phyloP scores from a whole-genome alignment of 2,888 invertebrate genomes.

The Palloptera scutellata region DNA sequence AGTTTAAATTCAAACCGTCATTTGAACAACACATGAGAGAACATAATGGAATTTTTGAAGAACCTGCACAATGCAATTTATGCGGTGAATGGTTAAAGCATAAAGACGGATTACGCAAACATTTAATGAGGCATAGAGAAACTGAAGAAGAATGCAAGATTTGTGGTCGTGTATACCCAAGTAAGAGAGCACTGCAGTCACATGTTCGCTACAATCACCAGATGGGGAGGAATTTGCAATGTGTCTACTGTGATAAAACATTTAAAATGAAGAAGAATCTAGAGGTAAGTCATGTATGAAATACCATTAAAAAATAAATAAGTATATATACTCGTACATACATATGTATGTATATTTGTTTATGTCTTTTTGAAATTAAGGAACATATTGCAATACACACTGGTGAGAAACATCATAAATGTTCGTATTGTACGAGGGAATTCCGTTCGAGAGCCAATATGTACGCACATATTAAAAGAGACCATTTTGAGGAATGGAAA shows the following conservation, averaged over 20 bases:
- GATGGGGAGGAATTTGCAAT: not conserved
- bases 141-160: not conserved
- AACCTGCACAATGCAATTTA: slow-evolving; percentile 45
- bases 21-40: slow-evolving; percentile 49
- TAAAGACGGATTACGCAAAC: too few relatives aligned
- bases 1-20: slow-evolving; percentile 52
- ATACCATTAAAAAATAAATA: too few relatives aligned
- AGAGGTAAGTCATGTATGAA: not conserved
- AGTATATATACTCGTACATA: too few relatives aligned
- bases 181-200: not conserved
- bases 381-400: not conserved
- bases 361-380: too few relatives aligned
- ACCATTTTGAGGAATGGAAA: not conserved
- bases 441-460: not conserved
- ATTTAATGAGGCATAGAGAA: too few relatives aligned
- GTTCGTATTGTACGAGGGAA: not conserved
- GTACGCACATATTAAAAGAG: not conserved
- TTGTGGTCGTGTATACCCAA: not conserved
- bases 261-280: not conserved
- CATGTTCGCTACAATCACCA: not conserved
- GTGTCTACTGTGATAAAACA: not conserved
- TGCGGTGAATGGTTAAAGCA: slow-evolving; percentile 50
- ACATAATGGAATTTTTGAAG: slow-evolving; percentile 49
- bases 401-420: not conserved
- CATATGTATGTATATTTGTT: too few relatives aligned